Conservation (phyloP, 2,113 vertebrate species). For the Leucopternis melanops region DNA sequence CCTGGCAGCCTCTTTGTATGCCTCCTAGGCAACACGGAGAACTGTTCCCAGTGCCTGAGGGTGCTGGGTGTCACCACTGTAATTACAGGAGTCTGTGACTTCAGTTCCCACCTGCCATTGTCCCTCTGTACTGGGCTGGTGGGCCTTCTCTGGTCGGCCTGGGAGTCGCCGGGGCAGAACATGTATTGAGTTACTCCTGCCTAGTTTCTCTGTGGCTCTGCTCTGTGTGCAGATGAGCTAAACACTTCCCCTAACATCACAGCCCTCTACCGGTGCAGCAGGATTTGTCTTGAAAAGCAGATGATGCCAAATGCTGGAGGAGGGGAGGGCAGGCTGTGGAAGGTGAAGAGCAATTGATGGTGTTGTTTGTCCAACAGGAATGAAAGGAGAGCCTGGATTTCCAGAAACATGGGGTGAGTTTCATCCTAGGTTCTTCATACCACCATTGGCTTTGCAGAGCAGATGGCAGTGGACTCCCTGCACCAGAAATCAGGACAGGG, state of each 20-base stretch:
- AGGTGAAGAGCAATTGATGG: background rate
- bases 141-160: background rate
- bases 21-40: background rate
- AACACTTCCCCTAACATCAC: background rate
- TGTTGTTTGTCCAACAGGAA: conserved; percentile 3
- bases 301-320: background rate
- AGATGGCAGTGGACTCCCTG: background rate
- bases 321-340: background rate
- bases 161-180: background rate
- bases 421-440: background rate
- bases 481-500: background rate
- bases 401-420: conserved; percentile 16
- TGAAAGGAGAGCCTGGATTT: conserved; percentile 30
- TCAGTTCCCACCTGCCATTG: background rate
- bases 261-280: background rate
- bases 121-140: background rate
- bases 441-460: background rate
- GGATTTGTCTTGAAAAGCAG: background rate
- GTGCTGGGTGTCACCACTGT: background rate
- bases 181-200: background rate
- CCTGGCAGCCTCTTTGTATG: background rate
- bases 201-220: background rate
- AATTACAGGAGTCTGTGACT: background rate
- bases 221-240: background rate
- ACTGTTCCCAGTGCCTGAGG: background rate